A percentile compares a stretch with the other conserved stretches of the same genome.
These are phyloP conservation scores for Todus mexicanus DNA, from an alignment of 2,797 vertebrate species.

Conservation along the genomic window DNA sequence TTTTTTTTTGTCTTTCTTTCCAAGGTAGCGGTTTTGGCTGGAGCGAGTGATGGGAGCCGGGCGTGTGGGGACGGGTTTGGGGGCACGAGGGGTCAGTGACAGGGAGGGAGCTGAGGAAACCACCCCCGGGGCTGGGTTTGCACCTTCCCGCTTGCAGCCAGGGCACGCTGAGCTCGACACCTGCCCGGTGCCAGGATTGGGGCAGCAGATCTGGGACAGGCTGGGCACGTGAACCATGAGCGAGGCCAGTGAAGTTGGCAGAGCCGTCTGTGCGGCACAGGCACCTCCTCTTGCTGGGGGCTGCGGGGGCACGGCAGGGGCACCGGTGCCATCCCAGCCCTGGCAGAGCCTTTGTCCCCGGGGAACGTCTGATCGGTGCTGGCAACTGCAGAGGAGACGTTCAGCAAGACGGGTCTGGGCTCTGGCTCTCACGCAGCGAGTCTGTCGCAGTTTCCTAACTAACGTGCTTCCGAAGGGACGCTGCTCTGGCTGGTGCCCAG, in stretches of 20 bases:
- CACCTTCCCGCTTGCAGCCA: background rate
- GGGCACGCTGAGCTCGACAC: accelerated
- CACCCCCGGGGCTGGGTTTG: accelerated
- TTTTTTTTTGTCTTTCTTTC: too few species aligned
- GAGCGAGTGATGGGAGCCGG: background rate
- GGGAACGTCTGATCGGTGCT: background rate
- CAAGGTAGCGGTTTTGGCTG: background rate
- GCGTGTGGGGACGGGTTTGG: background rate
- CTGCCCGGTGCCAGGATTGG: accelerated
- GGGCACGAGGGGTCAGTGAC: background rate
- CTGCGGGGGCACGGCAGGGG: background rate
- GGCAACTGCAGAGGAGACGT: background rate
- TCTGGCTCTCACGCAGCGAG: background rate
- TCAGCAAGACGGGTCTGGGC: background rate
- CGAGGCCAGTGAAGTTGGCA: background rate
- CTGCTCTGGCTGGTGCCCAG: background rate
- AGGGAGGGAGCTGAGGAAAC: background rate
- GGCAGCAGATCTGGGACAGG: accelerated
- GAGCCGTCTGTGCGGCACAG: background rate
- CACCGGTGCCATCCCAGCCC: background rate
- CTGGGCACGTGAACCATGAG: accelerated
- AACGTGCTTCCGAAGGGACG: background rate
- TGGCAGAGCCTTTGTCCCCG: background rate
- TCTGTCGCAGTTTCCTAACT: background rate
- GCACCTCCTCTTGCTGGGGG: background rate